Evolutionary conservation across 1,140 invertebrate genomes (phyloP).

Genomic region (Macrosteles quadrilineatus): DNA sequence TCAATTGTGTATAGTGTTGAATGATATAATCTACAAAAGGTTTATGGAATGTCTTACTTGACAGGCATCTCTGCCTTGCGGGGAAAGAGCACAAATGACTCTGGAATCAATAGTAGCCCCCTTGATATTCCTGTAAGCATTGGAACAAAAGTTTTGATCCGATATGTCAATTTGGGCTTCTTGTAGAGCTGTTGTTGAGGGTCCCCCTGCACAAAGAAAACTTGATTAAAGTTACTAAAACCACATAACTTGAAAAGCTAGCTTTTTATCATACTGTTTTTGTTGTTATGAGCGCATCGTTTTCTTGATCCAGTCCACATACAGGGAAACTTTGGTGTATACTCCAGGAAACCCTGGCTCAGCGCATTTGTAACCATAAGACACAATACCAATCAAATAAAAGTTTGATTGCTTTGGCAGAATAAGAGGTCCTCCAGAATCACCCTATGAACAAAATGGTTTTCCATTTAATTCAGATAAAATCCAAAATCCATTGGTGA

Average conservation of each 20-base stretch:
- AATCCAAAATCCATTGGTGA: too few relatives aligned
- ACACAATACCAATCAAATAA: slow-evolving; percentile 71
- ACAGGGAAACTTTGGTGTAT: slow-evolving; percentile 71
- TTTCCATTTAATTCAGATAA: too few relatives aligned
- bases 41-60: slow-evolving; percentile 56
- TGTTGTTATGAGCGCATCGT: neutral
- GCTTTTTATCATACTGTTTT: neutral
- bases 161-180: slow-evolving; percentile 74
- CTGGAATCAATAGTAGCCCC: slow-evolving; percentile 62
- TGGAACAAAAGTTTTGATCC: slow-evolving; percentile 59
- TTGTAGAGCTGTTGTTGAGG: slow-evolving; percentile 61
- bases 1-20: too few relatives aligned
- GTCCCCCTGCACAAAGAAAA: slow-evolving; percentile 58
- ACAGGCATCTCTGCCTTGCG: slow-evolving; percentile 80
- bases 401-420: slow-evolving; percentile 50
- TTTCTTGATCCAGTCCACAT: slow-evolving; percentile 59
- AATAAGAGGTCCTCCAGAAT: slow-evolving; percentile 85
- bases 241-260: too few relatives aligned
- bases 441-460: slow-evolving; percentile 57
- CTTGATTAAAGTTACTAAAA: slow-evolving; percentile 24
- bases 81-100: slow-evolving; percentile 72
- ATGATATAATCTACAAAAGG: too few relatives aligned
- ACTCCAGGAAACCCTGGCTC: slow-evolving; percentile 72
- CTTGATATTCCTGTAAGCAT: slow-evolving; percentile 59
- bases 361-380: slow-evolving; percentile 73